Percentiles rank a stretch among this genome's conserved stretches.
Evolutionary conservation across 2,888 invertebrate species (phyloP).

Genomic region (Conus canariensis): DNA sequence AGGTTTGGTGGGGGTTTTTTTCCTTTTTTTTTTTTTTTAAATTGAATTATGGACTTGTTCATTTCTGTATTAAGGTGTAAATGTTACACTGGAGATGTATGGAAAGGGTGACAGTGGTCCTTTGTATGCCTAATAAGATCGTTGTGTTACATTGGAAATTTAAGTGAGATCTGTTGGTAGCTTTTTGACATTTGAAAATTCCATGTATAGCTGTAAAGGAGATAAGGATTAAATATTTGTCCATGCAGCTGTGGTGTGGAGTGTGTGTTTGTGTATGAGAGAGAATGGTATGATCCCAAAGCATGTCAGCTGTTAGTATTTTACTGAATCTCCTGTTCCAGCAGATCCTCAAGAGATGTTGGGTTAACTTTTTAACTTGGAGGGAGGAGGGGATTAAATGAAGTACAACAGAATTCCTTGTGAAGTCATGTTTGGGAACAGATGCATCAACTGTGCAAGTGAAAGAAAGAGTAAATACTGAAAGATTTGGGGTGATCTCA

Average conservation of each 20-base stretch:
- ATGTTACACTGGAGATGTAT: neutral
- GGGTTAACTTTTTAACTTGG: too few species aligned
- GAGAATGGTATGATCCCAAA: too few species aligned
- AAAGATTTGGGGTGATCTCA: too few species aligned
- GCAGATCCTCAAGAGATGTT: too few species aligned
- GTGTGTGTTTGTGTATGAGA: too few species aligned
- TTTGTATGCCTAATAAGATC: neutral
- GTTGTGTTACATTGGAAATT: neutral
- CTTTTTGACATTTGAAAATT: neutral
- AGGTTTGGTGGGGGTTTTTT: neutral
- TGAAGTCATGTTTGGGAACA: too few species aligned
- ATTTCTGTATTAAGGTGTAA: neutral
- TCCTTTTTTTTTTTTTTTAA: neutral
- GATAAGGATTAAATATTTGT: neutral
- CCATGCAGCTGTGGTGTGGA: neutral
- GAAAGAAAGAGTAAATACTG: too few species aligned
- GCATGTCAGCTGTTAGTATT: too few species aligned
- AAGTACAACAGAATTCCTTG: too few species aligned
- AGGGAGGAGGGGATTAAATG: too few species aligned
- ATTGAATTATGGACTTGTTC: neutral
- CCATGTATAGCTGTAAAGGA: neutral
- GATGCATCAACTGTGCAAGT: too few species aligned
- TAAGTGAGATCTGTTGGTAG: neutral
- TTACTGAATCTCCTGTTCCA: too few species aligned
- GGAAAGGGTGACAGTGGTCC: neutral